Conservation (phyloP, 2,888 invertebrate genomes). For the Hypena proboscidalis region DNA sequence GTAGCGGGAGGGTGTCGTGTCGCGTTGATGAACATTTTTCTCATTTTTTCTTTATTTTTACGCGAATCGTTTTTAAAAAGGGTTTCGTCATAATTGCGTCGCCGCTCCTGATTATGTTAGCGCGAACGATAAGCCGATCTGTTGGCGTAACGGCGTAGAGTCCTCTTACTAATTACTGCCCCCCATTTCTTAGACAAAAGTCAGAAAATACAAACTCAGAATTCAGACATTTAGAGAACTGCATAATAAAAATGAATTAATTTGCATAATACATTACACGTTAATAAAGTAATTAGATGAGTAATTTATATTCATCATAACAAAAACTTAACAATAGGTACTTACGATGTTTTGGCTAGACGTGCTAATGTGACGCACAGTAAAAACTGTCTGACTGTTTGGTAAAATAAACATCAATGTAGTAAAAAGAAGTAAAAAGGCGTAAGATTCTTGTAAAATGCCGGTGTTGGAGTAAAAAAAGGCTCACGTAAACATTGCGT, state of each 20-base stretch:
- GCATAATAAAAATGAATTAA: slow-evolving; percentile 25
- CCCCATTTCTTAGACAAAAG: slow-evolving; percentile 9
- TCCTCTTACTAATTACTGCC: slow-evolving; percentile 26
- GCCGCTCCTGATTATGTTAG: slow-evolving; percentile 76
- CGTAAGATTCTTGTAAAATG: slow-evolving; percentile 32
- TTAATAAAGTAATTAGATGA: slow-evolving; percentile 20
- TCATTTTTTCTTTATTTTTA: slow-evolving; percentile 83
- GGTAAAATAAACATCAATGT: slow-evolving; percentile 26
- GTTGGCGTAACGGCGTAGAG: slow-evolving; percentile 39
- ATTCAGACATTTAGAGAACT: slow-evolving; percentile 25
- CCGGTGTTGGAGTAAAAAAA: slow-evolving; percentile 39
- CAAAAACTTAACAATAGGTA: slow-evolving; percentile 11
- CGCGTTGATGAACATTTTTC: slow-evolving; percentile 86
- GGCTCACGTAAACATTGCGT: slow-evolving; percentile 68
- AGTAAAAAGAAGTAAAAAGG: slow-evolving; percentile 37
- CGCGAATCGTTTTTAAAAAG: slow-evolving; percentile 84
- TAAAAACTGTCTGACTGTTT: slow-evolving; percentile 19
- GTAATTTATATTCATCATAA: slow-evolving; percentile 6
- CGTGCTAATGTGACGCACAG: slow-evolving; percentile 1
- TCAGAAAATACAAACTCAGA: slow-evolving; percentile 18
- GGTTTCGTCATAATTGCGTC: slow-evolving; percentile 85
- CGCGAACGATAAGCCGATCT: slow-evolving; percentile 66
- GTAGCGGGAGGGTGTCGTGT: slow-evolving; percentile 72
- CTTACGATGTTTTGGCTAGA: slow-evolving; percentile 12
- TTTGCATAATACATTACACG: slow-evolving; percentile 30